Base-by-base conservation (phyloP, 2,797 vertebrate genomes). In the Brotula barbata region DNA sequence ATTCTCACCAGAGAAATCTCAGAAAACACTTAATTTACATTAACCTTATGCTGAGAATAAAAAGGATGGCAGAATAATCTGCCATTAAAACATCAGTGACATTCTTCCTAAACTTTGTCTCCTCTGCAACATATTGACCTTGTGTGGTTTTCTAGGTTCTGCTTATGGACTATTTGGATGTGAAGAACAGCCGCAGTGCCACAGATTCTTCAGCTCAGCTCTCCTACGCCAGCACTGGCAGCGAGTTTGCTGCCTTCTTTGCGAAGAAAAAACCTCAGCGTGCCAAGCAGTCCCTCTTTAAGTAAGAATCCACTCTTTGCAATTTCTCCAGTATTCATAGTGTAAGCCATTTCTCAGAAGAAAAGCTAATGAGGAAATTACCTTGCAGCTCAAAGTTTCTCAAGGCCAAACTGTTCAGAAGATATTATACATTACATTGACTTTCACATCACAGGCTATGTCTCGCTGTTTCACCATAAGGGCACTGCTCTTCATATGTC, bases 231-330 rank as follows among this genome's bases (percentile, higher is more conserved):
- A 98, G 97, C 85, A 95, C 95, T 0, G 95, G 95, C 44, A 90
- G 95, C 0, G 97, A 99, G 59, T 98, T 98, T 10, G 95, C 95
- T 4, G 94, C 96, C 0, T 99, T 98, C 83, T 99, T 99, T 16
- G 92, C 95, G 7, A 98, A 98, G 90, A 98, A 98, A 83, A 97
- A 93, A 62, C 96, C 96, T 0, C 93, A 96, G 49, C 91, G 96
- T 44, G 94, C 94, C 19, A 98, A 96, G 82, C 96, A 92, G 76
- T 94, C 96, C 2, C 92, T 99, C 40, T 99, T 99, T 78, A 99
- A 98, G 97, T 98, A 89, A 89, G 96, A 80, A 22, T 48, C 17
- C 42, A 47, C 9, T 6, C 16, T 60, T 60, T 55, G 5, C 19
- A 58, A 14, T 11, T 7, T 58, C 12, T 5, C 9, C 59, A 16